These are phyloP conservation scores for Druon quercuslanigerum DNA, from an alignment of 1,140 invertebrate species.

Conservation along the genomic window DNA sequence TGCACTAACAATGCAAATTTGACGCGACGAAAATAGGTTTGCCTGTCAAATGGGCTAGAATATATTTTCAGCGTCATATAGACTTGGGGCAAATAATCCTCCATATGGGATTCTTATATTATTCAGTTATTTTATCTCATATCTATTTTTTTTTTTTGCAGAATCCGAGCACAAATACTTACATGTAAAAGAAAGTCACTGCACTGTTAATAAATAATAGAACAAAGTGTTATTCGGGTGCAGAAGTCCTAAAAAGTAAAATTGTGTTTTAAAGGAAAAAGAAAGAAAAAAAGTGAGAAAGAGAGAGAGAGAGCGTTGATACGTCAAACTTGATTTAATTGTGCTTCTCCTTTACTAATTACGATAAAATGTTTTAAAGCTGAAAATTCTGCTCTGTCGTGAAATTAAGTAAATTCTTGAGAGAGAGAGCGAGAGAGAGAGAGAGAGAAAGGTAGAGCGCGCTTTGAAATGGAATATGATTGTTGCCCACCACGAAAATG, in stretches of 20 bases:
- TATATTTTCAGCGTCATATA: conserved; percentile 25
- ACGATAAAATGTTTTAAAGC: background rate
- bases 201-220: conserved; percentile 13
- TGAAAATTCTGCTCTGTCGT: background rate
- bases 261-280: background rate
- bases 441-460: background rate
- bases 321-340: background rate
- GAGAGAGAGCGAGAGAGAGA: no score
- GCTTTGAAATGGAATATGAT: background rate
- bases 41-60: conserved; percentile 15
- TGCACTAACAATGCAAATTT: background rate
- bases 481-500: no score
- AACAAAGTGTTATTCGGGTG: background rate
- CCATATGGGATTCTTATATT: conserved; percentile 5
- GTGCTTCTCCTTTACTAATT: conserved; percentile 19
- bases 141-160: conserved; percentile 8
- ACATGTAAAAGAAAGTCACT: conserved; percentile 22
- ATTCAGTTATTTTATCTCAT: background rate
- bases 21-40: conserved; percentile 18
- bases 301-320: background rate
- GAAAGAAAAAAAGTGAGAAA: no score
- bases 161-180: conserved; percentile 26
- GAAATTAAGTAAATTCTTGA: background rate
- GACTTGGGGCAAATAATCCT: conserved; percentile 24
- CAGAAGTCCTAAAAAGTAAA: conserved; percentile 1